A percentile compares a stretch with the other conserved stretches of the same genome.
These are phyloP conservation scores for Tretioscincus oriximinensis DNA, from an alignment of 2,113 vertebrate genomes.

Conservation along the genomic window DNA sequence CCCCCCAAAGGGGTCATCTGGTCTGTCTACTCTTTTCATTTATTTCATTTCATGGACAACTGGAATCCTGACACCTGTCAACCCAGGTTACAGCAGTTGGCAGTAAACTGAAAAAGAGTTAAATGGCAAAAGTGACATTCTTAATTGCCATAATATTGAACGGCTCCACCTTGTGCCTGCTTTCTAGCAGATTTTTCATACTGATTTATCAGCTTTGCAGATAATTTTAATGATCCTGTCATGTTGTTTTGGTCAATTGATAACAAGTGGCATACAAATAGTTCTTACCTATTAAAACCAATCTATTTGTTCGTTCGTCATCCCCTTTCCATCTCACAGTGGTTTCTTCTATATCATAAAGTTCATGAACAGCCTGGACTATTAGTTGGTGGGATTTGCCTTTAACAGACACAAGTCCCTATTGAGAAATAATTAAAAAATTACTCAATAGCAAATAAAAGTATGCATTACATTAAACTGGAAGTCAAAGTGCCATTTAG, in stretches of 20 bases:
- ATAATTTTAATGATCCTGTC: not conserved
- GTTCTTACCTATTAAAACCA: constrained; percentile 90
- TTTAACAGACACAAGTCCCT: constrained; percentile 89
- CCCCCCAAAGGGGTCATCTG: too few relatives aligned
- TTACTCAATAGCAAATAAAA: constrained; percentile 48
- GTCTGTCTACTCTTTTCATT: too few relatives aligned
- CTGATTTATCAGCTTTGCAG: not conserved
- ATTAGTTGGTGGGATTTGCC: constrained; percentile 87
- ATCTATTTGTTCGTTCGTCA: constrained; percentile 78
- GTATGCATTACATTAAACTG: not conserved
- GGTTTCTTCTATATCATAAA: constrained; percentile 94
- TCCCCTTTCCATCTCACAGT: constrained; percentile 80
- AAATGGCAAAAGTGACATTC: too few relatives aligned
- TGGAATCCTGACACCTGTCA: too few relatives aligned
- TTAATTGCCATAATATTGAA: not conserved
- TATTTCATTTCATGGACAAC: too few relatives aligned
- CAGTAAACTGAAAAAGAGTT: not conserved
- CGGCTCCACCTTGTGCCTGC: not conserved
- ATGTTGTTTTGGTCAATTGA: not conserved
- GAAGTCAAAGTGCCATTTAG: fast-evolving
- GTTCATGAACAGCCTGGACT: constrained; percentile 92
- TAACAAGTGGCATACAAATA: fast-evolving
- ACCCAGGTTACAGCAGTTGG: not conserved
- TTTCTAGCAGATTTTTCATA: not conserved
- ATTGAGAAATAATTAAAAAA: constrained; percentile 57